These are phyloP conservation scores for Julus scanicus DNA, from an alignment of 2,888 invertebrate species.

Conservation along the genomic window DNA sequence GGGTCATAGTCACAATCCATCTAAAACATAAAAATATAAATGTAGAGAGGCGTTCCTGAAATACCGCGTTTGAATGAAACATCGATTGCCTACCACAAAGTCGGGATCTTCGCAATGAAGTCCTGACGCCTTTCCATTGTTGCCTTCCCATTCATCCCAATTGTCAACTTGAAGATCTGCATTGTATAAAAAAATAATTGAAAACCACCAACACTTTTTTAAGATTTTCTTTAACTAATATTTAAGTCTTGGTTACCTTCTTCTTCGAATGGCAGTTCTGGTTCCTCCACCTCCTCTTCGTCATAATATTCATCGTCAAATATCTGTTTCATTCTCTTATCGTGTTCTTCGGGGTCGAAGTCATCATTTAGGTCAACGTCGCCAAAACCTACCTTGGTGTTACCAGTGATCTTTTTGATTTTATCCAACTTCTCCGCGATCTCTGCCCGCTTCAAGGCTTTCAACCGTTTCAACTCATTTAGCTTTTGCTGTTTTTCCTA, in stretches of 20 bases:
- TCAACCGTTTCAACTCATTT: constrained; percentile 87
- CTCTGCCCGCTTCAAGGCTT: constrained; percentile 87
- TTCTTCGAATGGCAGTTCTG: constrained; percentile 84
- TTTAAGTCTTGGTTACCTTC: constrained; percentile 67
- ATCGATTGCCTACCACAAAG: constrained; percentile 74
- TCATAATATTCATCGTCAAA: constrained; percentile 90
- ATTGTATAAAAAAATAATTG: not conserved
- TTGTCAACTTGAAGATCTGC: constrained; percentile 66
- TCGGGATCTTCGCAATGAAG: constrained; percentile 73
- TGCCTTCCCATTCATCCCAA: constrained; percentile 74
- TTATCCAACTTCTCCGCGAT: constrained; percentile 88
- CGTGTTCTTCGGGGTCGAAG: constrained; percentile 90
- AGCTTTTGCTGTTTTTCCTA: constrained; percentile 82
- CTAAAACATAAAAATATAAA: constrained; percentile 66
- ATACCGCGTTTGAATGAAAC: not conserved
- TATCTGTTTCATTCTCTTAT: constrained; percentile 83
- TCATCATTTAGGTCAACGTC: constrained; percentile 87
- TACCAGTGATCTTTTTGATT: constrained; percentile 88
- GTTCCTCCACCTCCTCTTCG: constrained; percentile 79
- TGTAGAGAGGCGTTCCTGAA: not conserved
- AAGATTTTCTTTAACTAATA: not conserved
- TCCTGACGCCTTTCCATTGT: constrained; percentile 46
- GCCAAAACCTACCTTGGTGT: constrained; percentile 76
- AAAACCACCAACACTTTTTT: not conserved
- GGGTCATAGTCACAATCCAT: constrained; percentile 91